These are phyloP conservation scores for Eucriotettix oculatus DNA, from an alignment of 2,888 invertebrate species.

Conservation along the genomic window DNA sequence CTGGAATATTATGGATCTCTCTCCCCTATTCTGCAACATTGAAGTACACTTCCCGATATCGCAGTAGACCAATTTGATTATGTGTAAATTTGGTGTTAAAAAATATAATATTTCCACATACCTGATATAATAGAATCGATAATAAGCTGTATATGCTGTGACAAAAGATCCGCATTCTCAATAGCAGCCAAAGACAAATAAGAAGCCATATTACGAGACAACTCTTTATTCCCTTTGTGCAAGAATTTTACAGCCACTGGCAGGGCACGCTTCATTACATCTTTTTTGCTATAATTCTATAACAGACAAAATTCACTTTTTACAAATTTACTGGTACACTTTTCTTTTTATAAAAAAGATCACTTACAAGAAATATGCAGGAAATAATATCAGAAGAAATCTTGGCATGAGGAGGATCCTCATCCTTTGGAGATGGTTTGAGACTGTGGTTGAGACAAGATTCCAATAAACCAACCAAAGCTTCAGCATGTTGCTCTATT, in stretches of 20 bases:
- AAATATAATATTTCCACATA: slow-evolving; percentile 18
- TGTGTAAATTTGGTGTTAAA: too few species aligned
- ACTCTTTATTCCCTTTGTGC: slow-evolving; percentile 75
- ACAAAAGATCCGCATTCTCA: slow-evolving; percentile 70
- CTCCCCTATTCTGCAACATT: too few species aligned
- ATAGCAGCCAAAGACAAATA: slow-evolving; percentile 86
- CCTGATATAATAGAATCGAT: slow-evolving; percentile 81
- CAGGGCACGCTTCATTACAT: slow-evolving; percentile 67
- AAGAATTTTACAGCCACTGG: slow-evolving; percentile 85
- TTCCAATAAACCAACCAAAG: slow-evolving; percentile 69
- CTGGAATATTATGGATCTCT: too few species aligned
- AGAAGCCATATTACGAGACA: slow-evolving; percentile 77
- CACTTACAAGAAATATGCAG: slow-evolving; percentile 75
- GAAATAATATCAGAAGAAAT: slow-evolving; percentile 90
- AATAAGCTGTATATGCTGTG: slow-evolving; percentile 75
- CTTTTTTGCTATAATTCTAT: slow-evolving; percentile 50
- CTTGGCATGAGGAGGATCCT: slow-evolving; percentile 91
- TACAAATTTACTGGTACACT: not conserved
- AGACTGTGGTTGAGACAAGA: slow-evolving; percentile 79
- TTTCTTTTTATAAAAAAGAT: not conserved
- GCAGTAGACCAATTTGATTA: too few species aligned
- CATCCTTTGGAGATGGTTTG: slow-evolving; percentile 57
- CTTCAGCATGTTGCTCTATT: slow-evolving; percentile 69
- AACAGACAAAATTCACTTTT: slow-evolving; percentile 14
- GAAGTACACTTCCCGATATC: too few species aligned